Conservation (phyloP, 2,888 invertebrate species). For the Muscina levida region DNA sequence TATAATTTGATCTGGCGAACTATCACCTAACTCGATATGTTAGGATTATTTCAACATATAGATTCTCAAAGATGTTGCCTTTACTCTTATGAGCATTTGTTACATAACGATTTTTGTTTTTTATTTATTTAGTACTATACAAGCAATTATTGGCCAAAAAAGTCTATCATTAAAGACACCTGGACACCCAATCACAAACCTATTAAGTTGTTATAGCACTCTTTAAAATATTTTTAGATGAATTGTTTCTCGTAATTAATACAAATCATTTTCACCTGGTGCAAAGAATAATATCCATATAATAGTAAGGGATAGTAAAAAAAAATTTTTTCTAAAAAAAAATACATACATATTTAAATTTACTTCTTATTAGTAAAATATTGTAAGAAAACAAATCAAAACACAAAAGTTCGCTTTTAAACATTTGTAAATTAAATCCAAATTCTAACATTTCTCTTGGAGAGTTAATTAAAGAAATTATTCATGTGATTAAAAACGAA, state of each 20-base stretch:
- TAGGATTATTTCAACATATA: conserved; percentile 49
- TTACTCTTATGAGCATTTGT: background rate
- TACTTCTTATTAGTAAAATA: too few species aligned
- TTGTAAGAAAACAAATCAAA: conserved; percentile 72
- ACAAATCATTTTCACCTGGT: conserved; percentile 7
- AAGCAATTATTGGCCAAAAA: conserved; percentile 72
- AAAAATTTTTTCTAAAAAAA: background rate
- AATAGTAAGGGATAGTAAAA: conserved; percentile 28
- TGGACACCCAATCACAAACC: conserved; percentile 73
- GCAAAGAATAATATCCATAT: too few species aligned
- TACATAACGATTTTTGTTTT: background rate
- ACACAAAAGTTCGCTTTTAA: conserved; percentile 72
- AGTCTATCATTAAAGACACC: conserved; percentile 66
- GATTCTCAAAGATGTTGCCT: conserved; percentile 47
- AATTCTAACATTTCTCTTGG: conserved; percentile 72
- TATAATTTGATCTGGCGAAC: conserved; percentile 72
- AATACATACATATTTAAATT: background rate
- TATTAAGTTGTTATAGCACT: conserved; percentile 62
- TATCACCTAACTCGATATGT: conserved; percentile 60
- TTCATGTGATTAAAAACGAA: conserved; percentile 66
- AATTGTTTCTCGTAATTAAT: background rate
- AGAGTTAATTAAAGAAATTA: conserved; percentile 77
- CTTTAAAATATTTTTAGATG: background rate
- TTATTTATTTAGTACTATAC: conserved; percentile 62
- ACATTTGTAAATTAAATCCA: conserved; percentile 73